phyloP scores from a whole-genome alignment of 2,888 invertebrate species.

The Desoria tigrina region DNA sequence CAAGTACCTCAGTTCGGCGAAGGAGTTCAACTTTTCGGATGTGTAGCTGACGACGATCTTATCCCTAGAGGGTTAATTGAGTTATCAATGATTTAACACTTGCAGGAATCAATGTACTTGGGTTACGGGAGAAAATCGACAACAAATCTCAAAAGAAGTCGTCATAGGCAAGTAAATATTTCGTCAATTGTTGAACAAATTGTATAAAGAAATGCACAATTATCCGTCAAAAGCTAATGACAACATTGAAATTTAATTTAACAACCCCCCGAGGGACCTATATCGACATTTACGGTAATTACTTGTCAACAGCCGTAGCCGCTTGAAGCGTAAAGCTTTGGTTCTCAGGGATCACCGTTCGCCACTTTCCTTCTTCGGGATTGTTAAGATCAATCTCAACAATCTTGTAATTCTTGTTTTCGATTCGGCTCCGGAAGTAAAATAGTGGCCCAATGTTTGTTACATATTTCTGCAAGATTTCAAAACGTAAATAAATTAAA shows the following conservation, averaged over 20 bases:
- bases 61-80: slow-evolving; percentile 24
- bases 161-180: not conserved
- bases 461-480: slow-evolving; percentile 69
- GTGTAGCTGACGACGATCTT: slow-evolving; percentile 38
- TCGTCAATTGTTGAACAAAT: too few relatives aligned
- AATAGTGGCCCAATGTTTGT: slow-evolving; percentile 81
- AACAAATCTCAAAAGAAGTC: too few relatives aligned
- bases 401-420: slow-evolving; percentile 71
- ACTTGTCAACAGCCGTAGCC: slow-evolving; percentile 75
- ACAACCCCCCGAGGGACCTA: too few relatives aligned
- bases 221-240: too few relatives aligned
- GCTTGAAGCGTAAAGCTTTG: slow-evolving; percentile 84
- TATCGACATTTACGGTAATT: too few relatives aligned
- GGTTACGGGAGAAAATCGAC: too few relatives aligned
- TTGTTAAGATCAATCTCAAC: slow-evolving; percentile 69
- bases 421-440: slow-evolving; percentile 68
- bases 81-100: not conserved
- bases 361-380: slow-evolving; percentile 75
- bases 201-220: too few relatives aligned
- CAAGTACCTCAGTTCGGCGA: slow-evolving; percentile 74
- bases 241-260: too few relatives aligned
- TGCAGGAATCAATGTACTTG: too few relatives aligned
- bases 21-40: slow-evolving; percentile 83
- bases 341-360: slow-evolving; percentile 78
- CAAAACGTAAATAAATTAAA: too few relatives aligned